A percentile compares a stretch with the other conserved stretches of the same genome.
Conservation (phyloP, 2,113 vertebrate species). For the Cebidichthys violaceus region DNA sequence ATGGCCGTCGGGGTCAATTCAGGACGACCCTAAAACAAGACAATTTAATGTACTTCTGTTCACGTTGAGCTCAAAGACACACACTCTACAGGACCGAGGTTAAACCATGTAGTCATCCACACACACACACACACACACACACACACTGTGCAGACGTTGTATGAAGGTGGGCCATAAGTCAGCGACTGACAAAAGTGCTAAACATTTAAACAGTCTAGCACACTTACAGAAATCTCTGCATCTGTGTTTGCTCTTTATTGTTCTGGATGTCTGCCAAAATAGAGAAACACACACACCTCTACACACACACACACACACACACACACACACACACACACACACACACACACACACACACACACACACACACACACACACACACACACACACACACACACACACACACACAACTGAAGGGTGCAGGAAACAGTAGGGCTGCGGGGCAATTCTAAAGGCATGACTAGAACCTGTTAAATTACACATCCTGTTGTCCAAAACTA, state of each 20-base stretch:
- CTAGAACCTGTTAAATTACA: slow-evolving; percentile 79
- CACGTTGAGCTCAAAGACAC: background rate
- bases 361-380: slow-evolving; percentile 33
- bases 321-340: background rate
- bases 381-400: slow-evolving; percentile 17
- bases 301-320: background rate
- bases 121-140: no score
- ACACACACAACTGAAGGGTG: background rate
- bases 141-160: background rate
- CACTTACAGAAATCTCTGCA: background rate
- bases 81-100: background rate
- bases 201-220: slow-evolving; percentile 17
- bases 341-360: background rate
- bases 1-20: slow-evolving; percentile 95
- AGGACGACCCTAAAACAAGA: slow-evolving; percentile 88
- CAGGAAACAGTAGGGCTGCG: slow-evolving; percentile 70
- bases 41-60: background rate
- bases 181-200: background rate
- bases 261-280: slow-evolving; percentile 47
- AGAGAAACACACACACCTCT: slow-evolving; percentile 23
- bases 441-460: slow-evolving; percentile 79
- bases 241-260: slow-evolving; percentile 42
- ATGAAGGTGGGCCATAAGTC: background rate
- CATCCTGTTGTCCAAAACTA: slow-evolving; percentile 78
- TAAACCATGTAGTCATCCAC: background rate